These are phyloP conservation scores for Bimastos eiseni DNA, from an alignment of 2,888 invertebrate species.

Conservation along the genomic window DNA sequence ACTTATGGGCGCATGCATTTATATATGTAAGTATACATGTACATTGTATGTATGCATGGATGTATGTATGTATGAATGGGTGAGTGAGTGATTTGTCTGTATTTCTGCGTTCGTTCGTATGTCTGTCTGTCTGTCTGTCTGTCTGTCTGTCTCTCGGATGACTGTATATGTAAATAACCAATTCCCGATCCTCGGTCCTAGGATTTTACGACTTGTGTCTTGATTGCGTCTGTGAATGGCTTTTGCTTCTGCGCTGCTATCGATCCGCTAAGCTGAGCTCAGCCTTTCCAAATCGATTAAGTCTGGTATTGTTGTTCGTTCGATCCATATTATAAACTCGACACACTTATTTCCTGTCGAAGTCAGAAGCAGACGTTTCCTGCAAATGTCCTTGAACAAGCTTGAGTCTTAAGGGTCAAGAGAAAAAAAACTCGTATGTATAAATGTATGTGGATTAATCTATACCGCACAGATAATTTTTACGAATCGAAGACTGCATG, in stretches of 20 bases:
- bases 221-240: background rate
- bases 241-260: background rate
- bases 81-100: conserved; percentile 13
- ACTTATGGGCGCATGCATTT: too few relatives aligned
- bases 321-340: background rate
- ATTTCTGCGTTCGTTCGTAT: background rate
- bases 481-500: too few relatives aligned
- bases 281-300: background rate
- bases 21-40: too few relatives aligned
- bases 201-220: background rate
- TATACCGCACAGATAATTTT: background rate
- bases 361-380: background rate
- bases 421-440: too few relatives aligned
- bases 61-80: background rate
- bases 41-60: too few relatives aligned
- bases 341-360: background rate
- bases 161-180: background rate
- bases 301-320: background rate
- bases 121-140: too few relatives aligned
- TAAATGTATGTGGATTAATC: background rate
- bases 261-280: background rate
- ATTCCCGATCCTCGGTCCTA: background rate
- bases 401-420: background rate
- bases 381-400: background rate
- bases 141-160: background rate